phyloP scores from a whole-genome alignment of 2,888 invertebrate genomes.

The Drosophila neotestacea region DNA sequence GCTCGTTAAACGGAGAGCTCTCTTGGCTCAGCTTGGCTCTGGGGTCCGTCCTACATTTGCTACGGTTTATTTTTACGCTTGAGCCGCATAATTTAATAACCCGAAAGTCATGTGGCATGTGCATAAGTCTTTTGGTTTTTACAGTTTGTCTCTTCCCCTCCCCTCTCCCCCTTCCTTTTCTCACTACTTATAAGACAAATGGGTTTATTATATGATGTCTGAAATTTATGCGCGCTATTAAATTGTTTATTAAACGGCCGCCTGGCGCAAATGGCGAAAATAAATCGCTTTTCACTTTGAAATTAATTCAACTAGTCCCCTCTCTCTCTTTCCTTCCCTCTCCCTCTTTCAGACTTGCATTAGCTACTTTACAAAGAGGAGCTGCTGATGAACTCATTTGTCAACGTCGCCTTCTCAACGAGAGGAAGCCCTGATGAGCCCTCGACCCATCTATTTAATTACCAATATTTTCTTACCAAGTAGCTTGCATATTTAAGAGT shows the following conservation, averaged over 20 bases:
- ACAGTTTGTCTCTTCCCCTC: slow-evolving; percentile 12
- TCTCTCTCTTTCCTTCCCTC: not conserved
- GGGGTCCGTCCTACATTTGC: slow-evolving; percentile 65
- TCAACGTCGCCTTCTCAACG: slow-evolving; percentile 61
- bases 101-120: slow-evolving; percentile 38
- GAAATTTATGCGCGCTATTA: slow-evolving; percentile 78
- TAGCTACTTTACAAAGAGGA: slow-evolving; percentile 28
- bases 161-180: not conserved
- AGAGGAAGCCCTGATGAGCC: slow-evolving; percentile 43
- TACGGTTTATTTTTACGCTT: slow-evolving; percentile 79
- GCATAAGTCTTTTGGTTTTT: slow-evolving; percentile 48
- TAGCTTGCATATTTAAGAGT: slow-evolving; percentile 53
- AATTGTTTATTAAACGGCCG: slow-evolving; percentile 78
- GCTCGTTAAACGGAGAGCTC: slow-evolving; percentile 65
- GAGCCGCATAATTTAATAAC: slow-evolving; percentile 75
- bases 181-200: slow-evolving; percentile 60
- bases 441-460: slow-evolving; percentile 72
- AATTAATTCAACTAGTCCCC: slow-evolving; percentile 50
- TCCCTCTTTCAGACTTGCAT: not conserved
- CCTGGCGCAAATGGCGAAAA: slow-evolving; percentile 75
- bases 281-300: slow-evolving; percentile 78
- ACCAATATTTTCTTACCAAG: slow-evolving; percentile 67
- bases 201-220: slow-evolving; percentile 77
- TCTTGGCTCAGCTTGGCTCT: slow-evolving; percentile 7
- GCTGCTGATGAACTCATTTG: slow-evolving; percentile 80